phyloP scores from a whole-genome alignment of 2,888 invertebrate species.

The Fragum whitleyi region DNA sequence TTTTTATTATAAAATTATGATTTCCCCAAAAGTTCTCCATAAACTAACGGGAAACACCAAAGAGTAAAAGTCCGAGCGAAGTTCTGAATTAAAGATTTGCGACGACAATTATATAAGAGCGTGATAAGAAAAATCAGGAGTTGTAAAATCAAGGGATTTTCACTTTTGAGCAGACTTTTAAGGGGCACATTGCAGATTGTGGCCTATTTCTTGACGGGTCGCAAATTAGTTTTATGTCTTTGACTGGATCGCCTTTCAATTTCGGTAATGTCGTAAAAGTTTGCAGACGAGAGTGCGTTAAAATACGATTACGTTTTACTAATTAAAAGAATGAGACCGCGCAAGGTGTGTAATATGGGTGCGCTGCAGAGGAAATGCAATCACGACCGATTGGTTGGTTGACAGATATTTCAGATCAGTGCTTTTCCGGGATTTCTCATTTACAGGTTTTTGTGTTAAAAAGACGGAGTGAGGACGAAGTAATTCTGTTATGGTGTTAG shows the following conservation, averaged over 20 bases:
- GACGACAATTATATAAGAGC: no score
- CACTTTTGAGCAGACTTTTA: no score
- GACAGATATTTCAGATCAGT: slow-evolving; percentile 15
- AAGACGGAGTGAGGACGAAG: background rate
- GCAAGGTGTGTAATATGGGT: slow-evolving; percentile 18
- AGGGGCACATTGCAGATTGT: no score
- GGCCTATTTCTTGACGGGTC: no score
- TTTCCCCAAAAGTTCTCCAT: no score
- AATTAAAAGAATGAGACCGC: slow-evolving; percentile 14
- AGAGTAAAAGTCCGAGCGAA: no score
- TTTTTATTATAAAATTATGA: no score
- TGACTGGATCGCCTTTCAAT: background rate
- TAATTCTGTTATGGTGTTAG: background rate
- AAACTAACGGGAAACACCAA: no score
- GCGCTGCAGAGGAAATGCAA: slow-evolving; percentile 20
- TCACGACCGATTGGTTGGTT: slow-evolving; percentile 6
- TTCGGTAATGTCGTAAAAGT: slow-evolving; percentile 4
- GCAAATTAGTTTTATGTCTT: background rate
- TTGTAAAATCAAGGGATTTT: no score
- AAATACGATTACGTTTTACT: slow-evolving; percentile 21
- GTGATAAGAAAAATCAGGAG: no score
- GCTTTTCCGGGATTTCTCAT: slow-evolving; percentile 3
- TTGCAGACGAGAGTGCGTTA: slow-evolving; percentile 1
- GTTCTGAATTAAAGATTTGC: no score
- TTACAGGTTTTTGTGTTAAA: background rate